Percentiles rank a stretch among this genome's conserved stretches.
phyloP scores from a whole-genome alignment of 2,888 invertebrate species.

The Apoda limacodes region DNA sequence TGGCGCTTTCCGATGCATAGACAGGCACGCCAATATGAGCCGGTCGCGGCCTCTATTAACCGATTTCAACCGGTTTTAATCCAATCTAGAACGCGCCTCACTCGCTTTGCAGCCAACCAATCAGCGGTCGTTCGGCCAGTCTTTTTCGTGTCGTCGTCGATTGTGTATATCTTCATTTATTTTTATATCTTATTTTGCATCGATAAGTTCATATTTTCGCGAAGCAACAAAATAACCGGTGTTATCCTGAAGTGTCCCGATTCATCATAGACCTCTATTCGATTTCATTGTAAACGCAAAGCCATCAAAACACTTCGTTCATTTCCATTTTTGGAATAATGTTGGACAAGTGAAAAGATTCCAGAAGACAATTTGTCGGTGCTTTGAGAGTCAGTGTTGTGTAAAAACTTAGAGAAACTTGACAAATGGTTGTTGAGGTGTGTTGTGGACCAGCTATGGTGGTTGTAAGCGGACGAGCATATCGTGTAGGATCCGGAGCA shows the following conservation, averaged over 20 bases:
- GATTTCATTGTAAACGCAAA: too few relatives aligned
- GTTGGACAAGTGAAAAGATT: slow-evolving; percentile 55
- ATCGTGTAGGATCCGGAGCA: slow-evolving; percentile 50
- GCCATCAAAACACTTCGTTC: too few relatives aligned
- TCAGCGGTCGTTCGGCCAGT: slow-evolving; percentile 51
- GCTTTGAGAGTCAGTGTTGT: slow-evolving; percentile 22
- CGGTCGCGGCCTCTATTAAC: slow-evolving; percentile 54
- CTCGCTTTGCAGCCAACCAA: slow-evolving; percentile 39
- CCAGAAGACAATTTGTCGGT: slow-evolving; percentile 7
- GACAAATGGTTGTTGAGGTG: slow-evolving; percentile 58
- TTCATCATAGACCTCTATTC: too few relatives aligned
- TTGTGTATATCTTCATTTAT: slow-evolving; percentile 30
- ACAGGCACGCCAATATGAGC: slow-evolving; percentile 25
- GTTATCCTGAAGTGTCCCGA: slow-evolving; percentile 26
- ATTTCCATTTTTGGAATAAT: too few relatives aligned
- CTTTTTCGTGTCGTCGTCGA: slow-evolving; percentile 33
- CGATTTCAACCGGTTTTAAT: slow-evolving; percentile 55
- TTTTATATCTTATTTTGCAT: slow-evolving; percentile 30
- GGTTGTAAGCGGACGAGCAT: slow-evolving; percentile 40
- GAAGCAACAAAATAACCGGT: slow-evolving; percentile 26
- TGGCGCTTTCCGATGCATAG: slow-evolving; percentile 15
- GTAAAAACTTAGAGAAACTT: slow-evolving; percentile 21
- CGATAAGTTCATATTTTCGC: slow-evolving; percentile 25
- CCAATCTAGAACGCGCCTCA: slow-evolving; percentile 51
- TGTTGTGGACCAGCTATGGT: slow-evolving; percentile 53